Percentiles rank a stretch among this genome's conserved stretches.
Conservation (phyloP, 1,140 invertebrate species). For the Anadara kagoshimensis region DNA sequence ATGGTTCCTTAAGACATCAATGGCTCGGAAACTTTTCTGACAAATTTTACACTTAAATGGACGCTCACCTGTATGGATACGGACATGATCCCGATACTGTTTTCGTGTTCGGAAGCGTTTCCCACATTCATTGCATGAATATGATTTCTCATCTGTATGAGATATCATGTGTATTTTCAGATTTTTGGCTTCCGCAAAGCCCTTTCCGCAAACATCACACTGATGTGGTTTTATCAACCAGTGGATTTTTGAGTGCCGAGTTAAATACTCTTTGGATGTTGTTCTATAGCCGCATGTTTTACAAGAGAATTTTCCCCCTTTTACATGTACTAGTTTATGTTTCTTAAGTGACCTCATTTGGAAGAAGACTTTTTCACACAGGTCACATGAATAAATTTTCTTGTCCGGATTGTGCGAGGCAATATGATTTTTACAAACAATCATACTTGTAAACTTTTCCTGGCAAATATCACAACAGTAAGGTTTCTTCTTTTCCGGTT, state of each 20-base stretch:
- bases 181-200: not conserved
- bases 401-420: not conserved
- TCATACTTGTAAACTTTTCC: no score
- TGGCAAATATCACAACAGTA: no score
- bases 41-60: slow-evolving; percentile 42
- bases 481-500: no score
- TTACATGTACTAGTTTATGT: not conserved
- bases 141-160: not conserved
- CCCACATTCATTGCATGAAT: not conserved
- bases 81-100: not conserved
- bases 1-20: slow-evolving; percentile 55
- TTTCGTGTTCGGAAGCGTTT: not conserved
- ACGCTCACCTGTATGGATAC: slow-evolving; percentile 25
- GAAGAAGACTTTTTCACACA: not conserved
- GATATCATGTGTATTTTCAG: not conserved
- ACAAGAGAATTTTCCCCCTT: not conserved
- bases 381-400: not conserved
- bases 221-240: not conserved
- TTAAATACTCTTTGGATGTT: not conserved
- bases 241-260: not conserved
- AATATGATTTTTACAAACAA: no score
- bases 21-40: slow-evolving; percentile 82
- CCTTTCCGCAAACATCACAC: not conserved
- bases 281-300: not conserved
- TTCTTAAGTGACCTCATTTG: not conserved